Percentiles rank a stretch among this genome's conserved stretches.
Conservation (phyloP, 1,140 invertebrate species). For the Notospermus geniculatus region DNA sequence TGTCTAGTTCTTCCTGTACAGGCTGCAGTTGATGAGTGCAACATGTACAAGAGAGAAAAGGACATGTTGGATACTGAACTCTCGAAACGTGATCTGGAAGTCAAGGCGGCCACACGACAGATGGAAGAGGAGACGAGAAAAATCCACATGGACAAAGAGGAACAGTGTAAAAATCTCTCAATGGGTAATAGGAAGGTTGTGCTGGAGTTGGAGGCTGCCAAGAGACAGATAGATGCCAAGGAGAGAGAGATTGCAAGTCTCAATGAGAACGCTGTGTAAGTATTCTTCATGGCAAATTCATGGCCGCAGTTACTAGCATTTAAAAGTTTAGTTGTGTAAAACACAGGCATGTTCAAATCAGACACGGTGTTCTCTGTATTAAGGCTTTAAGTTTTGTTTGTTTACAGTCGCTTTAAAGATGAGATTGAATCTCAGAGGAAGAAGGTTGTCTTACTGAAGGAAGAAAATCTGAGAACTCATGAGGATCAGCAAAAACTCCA, state of each 20-base stretch:
- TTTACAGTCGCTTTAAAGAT: slow-evolving; percentile 38
- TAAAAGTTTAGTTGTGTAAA: no score
- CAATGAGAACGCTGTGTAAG: slow-evolving; percentile 39
- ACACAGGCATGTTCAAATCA: no score
- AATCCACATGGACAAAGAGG: not conserved
- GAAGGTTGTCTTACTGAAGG: slow-evolving; percentile 33
- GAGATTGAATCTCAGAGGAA: slow-evolving; percentile 36
- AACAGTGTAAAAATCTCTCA: slow-evolving; percentile 3
- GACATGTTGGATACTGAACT: not conserved
- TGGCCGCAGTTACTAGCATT: not conserved
- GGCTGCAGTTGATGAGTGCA: not conserved
- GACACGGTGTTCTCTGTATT: no score
- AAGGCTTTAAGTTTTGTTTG: no score
- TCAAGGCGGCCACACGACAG: not conserved
- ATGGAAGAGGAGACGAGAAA: slow-evolving; percentile 4
- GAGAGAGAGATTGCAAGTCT: slow-evolving; percentile 38
- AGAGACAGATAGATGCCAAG: slow-evolving; percentile 34
- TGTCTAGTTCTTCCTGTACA: not conserved
- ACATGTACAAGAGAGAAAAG: not conserved
- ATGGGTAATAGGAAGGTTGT: slow-evolving; percentile 1
- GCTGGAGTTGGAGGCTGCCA: slow-evolving; percentile 20
- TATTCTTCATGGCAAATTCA: no score
- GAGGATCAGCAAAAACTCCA: slow-evolving; percentile 38
- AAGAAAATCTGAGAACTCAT: slow-evolving; percentile 34
- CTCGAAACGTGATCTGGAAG: not conserved